Percentiles rank a stretch among this genome's conserved stretches.
Conservation (phyloP, 2,888 invertebrate genomes). For the Noctua comes region DNA sequence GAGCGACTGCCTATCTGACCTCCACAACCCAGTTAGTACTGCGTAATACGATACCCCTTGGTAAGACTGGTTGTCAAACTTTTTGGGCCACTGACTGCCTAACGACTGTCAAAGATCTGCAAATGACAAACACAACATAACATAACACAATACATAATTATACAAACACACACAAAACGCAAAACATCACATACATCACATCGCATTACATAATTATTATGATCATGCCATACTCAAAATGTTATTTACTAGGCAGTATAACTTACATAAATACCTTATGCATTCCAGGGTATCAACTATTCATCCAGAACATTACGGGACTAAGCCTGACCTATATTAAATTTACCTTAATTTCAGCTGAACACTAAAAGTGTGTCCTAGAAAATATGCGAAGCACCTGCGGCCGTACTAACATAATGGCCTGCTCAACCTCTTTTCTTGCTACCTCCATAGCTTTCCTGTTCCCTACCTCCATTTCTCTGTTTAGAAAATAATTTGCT, state of each 20-base stretch:
- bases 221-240: not conserved
- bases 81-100: too few relatives aligned
- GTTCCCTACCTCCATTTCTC: not conserved
- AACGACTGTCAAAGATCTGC: too few relatives aligned
- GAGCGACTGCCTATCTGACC: too few relatives aligned
- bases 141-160: too few relatives aligned
- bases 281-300: not conserved
- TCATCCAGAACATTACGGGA: not conserved
- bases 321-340: constrained; percentile 29
- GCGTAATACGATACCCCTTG: too few relatives aligned
- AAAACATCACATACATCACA: too few relatives aligned
- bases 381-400: constrained; percentile 60
- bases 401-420: constrained; percentile 43
- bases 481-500: constrained; percentile 36
- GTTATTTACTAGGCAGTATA: not conserved
- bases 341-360: constrained; percentile 37
- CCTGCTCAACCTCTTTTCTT: constrained; percentile 31
- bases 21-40: too few relatives aligned
- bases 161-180: too few relatives aligned
- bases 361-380: constrained; percentile 51
- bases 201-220: too few relatives aligned
- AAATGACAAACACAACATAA: too few relatives aligned
- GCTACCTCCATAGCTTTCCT: constrained; percentile 2
- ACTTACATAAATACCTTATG: not conserved
- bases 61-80: too few relatives aligned